These are phyloP conservation scores for Bothrops alternatus DNA, from an alignment of 2,797 vertebrate species.

Conservation along the genomic window DNA sequence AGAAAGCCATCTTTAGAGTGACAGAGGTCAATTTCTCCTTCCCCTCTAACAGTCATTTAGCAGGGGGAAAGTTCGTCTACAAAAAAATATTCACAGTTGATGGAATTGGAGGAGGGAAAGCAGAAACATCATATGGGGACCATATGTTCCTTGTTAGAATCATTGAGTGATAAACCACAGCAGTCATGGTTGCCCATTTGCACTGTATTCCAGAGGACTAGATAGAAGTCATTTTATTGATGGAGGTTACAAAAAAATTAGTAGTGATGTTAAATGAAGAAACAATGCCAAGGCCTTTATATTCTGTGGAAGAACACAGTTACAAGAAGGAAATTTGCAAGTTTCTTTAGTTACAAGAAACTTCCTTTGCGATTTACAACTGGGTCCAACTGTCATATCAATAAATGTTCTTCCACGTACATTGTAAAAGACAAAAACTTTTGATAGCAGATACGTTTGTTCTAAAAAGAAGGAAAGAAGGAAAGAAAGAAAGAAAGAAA, in stretches of 20 bases:
- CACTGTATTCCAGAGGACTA: slow-evolving; percentile 27
- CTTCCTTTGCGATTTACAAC: not conserved
- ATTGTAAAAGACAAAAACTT: not conserved
- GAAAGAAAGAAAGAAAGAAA: not conserved
- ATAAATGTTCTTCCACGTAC: not conserved
- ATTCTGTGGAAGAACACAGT: not conserved
- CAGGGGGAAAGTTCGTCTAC: slow-evolving; percentile 24
- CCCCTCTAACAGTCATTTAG: not conserved
- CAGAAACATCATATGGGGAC: slow-evolving; percentile 30
- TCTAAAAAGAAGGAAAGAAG: not conserved
- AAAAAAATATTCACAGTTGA: slow-evolving; percentile 27
- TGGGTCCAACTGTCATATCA: not conserved
- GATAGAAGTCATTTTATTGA: slow-evolving; percentile 15
- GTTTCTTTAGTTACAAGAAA: not conserved
- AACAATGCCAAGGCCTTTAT: not conserved
- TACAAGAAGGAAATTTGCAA: not conserved
- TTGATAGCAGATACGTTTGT: not conserved
- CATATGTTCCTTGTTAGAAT: slow-evolving; percentile 51
- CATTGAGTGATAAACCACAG: slow-evolving; percentile 23
- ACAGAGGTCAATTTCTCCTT: slow-evolving; percentile 40
- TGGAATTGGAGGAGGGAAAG: slow-evolving; percentile 12
- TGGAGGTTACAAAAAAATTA: slow-evolving; percentile 7
- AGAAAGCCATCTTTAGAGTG: slow-evolving; percentile 27
- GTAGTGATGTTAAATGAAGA: slow-evolving; percentile 15
- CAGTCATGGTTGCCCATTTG: slow-evolving; percentile 27